phyloP scores from a whole-genome alignment of 2,888 invertebrate species.

The Priocnemis perturbator region DNA sequence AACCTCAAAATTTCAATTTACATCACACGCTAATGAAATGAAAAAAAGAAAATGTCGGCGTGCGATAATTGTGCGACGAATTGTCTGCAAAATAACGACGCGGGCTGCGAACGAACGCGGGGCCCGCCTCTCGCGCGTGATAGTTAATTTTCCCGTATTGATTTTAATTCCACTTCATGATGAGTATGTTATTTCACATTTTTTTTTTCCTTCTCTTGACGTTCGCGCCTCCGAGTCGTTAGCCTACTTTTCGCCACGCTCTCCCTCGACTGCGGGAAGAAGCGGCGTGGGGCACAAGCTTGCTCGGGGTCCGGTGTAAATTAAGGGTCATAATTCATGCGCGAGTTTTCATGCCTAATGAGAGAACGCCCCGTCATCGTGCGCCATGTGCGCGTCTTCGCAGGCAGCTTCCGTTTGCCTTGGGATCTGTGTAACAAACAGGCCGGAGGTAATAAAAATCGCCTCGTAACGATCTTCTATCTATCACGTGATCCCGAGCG shows the following conservation, averaged over 20 bases:
- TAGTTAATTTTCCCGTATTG: conserved; percentile 11
- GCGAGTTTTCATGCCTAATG: conserved; percentile 55
- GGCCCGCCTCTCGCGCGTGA: no score
- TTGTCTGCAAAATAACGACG: no score
- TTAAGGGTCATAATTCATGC: conserved; percentile 58
- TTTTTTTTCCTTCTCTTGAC: conserved; percentile 2
- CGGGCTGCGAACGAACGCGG: no score
- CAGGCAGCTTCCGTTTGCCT: conserved; percentile 37
- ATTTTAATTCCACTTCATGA: conserved; percentile 32
- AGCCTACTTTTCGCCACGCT: conserved; percentile 41
- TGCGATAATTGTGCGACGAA: no score
- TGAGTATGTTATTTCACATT: conserved; percentile 36
- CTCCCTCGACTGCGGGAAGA: conserved; percentile 26
- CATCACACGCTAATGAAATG: no score
- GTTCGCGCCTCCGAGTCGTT: conserved; percentile 36
- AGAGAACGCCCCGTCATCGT: conserved; percentile 58
- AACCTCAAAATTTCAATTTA: no score
- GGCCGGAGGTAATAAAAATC: conserved; percentile 35
- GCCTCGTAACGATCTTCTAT: conserved; percentile 51
- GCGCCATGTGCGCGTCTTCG: conserved; percentile 59
- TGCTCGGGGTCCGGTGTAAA: conserved; percentile 50
- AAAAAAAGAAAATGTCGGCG: no score
- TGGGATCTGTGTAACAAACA: neutral
- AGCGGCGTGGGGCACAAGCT: conserved; percentile 1
- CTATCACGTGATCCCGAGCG: conserved; percentile 36